Conservation (phyloP, 2,797 vertebrate genomes). For the Eleutherodactylus coqui region DNA sequence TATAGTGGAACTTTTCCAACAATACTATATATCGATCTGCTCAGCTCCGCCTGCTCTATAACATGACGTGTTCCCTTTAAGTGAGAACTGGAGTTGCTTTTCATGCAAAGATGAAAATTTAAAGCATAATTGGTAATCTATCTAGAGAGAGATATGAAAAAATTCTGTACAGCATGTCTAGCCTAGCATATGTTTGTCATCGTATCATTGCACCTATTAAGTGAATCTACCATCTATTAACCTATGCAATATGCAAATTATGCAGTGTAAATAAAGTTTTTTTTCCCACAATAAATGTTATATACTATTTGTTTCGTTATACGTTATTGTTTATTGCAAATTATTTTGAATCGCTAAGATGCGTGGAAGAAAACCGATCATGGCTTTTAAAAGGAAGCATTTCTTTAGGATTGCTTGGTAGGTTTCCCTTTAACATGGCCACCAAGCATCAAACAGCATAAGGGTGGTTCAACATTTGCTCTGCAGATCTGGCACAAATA, state of each 20-base stretch:
- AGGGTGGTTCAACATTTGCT: too few species aligned
- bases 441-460: too few species aligned
- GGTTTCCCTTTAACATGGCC: too few species aligned
- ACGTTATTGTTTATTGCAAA: background rate
- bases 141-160: background rate
- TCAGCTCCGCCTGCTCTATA: too few species aligned
- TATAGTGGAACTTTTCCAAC: too few species aligned
- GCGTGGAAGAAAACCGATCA: too few species aligned
- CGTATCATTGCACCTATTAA: background rate
- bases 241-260: conserved; percentile 11
- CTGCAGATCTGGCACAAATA: too few species aligned
- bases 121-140: too few species aligned
- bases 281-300: conserved; percentile 2
- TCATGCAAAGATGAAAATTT: background rate
- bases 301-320: background rate
- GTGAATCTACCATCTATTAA: background rate
- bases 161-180: background rate
- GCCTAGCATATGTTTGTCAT: background rate
- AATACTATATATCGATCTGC: too few species aligned
- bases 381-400: too few species aligned
- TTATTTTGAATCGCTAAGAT: background rate
- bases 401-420: background rate
- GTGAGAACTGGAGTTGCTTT: background rate
- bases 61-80: too few species aligned
- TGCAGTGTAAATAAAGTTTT: conserved; percentile 33